Evolutionary conservation across 1,140 invertebrate species (phyloP).

Genomic region (Chironomus striatipennis): DNA sequence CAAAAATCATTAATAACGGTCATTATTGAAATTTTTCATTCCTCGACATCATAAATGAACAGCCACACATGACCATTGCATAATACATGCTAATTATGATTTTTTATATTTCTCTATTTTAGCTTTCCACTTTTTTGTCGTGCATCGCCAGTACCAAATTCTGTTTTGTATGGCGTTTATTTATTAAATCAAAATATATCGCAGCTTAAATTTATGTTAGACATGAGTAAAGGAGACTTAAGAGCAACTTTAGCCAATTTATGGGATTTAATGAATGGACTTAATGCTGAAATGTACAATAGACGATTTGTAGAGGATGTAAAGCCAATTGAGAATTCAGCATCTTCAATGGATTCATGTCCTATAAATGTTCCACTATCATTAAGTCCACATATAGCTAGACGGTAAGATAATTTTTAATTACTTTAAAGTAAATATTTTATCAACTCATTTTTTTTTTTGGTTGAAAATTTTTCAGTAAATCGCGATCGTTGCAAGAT

Average conservation of each 20-base stretch:
- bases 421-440: background rate
- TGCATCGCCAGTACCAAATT: constrained; percentile 51
- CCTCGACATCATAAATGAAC: background rate
- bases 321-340: background rate
- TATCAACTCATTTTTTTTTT: background rate
- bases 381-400: background rate
- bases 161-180: constrained; percentile 75
- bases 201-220: constrained; percentile 66
- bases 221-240: constrained; percentile 58
- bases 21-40: too few relatives aligned
- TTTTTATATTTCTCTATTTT: constrained; percentile 30
- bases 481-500: background rate
- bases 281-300: background rate
- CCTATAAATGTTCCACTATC: background rate
- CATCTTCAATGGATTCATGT: background rate
- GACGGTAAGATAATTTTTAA: background rate
- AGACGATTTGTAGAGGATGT: background rate
- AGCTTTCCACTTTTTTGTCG: constrained; percentile 73
- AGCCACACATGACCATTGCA: background rate
- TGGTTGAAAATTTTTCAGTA: background rate
- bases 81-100: background rate
- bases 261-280: constrained; percentile 46
- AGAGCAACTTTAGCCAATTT: constrained; percentile 66
- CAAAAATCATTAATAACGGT: too few relatives aligned
- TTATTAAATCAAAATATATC: constrained; percentile 83